Evolutionary conservation across 2,113 vertebrate genomes (phyloP).

Genomic region (Vulpes ferrilata): DNA sequence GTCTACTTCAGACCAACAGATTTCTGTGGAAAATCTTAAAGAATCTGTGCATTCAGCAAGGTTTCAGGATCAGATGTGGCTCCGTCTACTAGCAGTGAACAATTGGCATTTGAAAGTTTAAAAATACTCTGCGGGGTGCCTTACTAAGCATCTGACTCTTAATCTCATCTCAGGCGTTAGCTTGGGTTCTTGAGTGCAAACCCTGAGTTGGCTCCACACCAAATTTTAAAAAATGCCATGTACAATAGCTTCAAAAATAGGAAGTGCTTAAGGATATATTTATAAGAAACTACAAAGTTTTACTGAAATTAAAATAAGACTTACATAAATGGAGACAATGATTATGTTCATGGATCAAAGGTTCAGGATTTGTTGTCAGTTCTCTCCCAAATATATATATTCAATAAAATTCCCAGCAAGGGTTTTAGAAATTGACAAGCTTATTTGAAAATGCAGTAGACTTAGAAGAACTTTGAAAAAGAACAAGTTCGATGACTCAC

Average conservation of each 20-base stretch:
- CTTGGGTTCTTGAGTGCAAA: not conserved
- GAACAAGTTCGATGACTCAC: not conserved
- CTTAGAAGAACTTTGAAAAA: conserved; percentile 23
- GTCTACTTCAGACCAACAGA: not conserved
- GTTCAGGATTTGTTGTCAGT: not conserved
- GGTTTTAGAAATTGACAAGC: conserved; percentile 5
- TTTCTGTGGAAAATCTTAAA: not conserved
- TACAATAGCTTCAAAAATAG: not conserved
- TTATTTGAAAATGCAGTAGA: not conserved
- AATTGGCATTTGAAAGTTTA: not conserved
- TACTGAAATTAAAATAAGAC: not conserved
- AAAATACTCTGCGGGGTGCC: not conserved
- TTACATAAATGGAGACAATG: not conserved
- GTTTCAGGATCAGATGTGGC: not conserved
- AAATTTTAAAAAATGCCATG: not conserved
- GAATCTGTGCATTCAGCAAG: not conserved
- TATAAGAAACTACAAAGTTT: not conserved
- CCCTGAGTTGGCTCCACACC: not conserved
- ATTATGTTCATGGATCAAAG: not conserved
- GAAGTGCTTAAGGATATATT: not conserved
- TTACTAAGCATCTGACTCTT: not conserved
- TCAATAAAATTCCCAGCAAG: conserved; percentile 23
- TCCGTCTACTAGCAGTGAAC: not conserved
- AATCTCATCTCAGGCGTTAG: not conserved
- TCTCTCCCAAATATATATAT: not conserved